phyloP scores from a whole-genome alignment of 2,888 invertebrate species.

The Hypercompe scribonia region DNA sequence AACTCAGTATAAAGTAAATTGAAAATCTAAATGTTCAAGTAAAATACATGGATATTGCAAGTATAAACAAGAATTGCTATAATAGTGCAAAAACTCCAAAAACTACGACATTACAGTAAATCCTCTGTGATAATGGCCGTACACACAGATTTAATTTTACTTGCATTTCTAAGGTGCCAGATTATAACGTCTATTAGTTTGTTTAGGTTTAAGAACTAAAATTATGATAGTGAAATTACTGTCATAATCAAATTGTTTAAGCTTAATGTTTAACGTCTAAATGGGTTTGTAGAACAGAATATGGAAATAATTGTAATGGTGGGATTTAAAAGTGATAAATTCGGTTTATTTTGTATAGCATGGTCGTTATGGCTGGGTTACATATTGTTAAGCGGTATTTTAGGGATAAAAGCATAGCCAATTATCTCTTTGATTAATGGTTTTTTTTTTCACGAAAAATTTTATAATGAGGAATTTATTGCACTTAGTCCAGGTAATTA shows the following conservation, averaged over 20 bases:
- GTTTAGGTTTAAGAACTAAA: slow-evolving; percentile 36
- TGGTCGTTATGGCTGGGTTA: background rate
- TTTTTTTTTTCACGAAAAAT: background rate
- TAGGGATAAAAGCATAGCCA: background rate
- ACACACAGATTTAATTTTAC: slow-evolving; percentile 39
- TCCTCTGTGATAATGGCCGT: slow-evolving; percentile 35
- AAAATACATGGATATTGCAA: background rate
- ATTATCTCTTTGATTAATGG: background rate
- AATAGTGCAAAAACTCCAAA: background rate
- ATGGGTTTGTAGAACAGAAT: slow-evolving; percentile 3
- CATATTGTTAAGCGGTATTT: background rate
- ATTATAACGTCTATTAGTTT: slow-evolving; percentile 44
- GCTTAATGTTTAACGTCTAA: background rate
- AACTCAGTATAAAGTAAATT: background rate
- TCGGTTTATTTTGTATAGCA: background rate
- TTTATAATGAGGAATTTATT: background rate
- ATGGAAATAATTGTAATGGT: background rate
- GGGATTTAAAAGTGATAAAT: slow-evolving; percentile 2
- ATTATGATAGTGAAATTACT: slow-evolving; percentile 36
- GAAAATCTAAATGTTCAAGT: background rate
- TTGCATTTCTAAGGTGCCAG: slow-evolving; percentile 32
- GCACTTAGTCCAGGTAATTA: no score
- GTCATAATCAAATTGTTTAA: slow-evolving; percentile 27
- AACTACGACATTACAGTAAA: background rate
- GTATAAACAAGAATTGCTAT: background rate